phyloP scores from a whole-genome alignment of 2,888 invertebrate genomes.

The Ptychoptera contaminata region DNA sequence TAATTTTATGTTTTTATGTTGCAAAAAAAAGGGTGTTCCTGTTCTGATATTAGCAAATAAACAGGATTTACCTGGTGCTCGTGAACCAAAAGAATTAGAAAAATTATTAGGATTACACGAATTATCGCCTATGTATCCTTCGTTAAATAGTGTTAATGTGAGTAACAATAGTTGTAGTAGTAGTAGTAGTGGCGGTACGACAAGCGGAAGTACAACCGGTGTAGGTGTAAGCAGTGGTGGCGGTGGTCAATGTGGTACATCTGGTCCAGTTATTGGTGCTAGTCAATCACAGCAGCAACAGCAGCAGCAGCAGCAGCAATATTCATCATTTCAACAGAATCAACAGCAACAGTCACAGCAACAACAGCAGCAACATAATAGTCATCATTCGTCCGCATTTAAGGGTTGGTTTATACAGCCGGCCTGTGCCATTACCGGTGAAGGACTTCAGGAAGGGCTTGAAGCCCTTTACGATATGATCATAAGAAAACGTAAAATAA shows the following conservation, averaged over 20 bases:
- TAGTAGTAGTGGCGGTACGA: slow-evolving; percentile 2
- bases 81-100: slow-evolving; percentile 75
- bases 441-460: slow-evolving; percentile 88
- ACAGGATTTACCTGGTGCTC: slow-evolving; percentile 84
- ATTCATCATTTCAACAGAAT: neutral
- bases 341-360: neutral
- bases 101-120: slow-evolving; percentile 76
- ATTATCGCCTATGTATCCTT: slow-evolving; percentile 28
- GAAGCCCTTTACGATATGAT: slow-evolving; percentile 93
- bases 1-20: no score
- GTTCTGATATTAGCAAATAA: slow-evolving; percentile 91
- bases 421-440: slow-evolving; percentile 93
- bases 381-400: slow-evolving; percentile 13
- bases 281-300: neutral
- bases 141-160: no score
- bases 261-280: neutral
- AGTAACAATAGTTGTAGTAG: neutral
- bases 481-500: slow-evolving; percentile 77
- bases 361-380: slow-evolving; percentile 1
- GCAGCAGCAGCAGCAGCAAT: slow-evolving; percentile 4
- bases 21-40: slow-evolving; percentile 77
- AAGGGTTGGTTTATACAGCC: slow-evolving; percentile 77
- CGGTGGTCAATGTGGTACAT: no score
- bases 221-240: slow-evolving; percentile 1
- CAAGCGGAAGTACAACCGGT: slow-evolving; percentile 5